Conservation (phyloP, 2,888 invertebrate species). For the Trissoscelio sp. region DNA sequence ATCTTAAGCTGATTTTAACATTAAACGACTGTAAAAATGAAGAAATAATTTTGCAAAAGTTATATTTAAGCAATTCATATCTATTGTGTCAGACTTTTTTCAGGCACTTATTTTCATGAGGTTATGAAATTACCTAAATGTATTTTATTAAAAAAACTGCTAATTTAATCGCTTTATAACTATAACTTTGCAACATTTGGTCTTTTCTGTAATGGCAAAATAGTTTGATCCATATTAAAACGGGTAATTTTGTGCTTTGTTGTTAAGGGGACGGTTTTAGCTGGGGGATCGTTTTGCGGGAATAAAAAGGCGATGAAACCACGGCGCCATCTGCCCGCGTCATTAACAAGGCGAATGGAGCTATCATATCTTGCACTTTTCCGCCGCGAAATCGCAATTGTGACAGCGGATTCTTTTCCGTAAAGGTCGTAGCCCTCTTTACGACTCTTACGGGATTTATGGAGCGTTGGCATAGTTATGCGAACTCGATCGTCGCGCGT, state of each 20-base stretch:
- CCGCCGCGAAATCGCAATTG: constrained; percentile 57
- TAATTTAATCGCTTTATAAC: too few relatives aligned
- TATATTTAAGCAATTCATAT: too few relatives aligned
- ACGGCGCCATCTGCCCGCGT: constrained; percentile 50
- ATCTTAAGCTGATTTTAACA: too few relatives aligned
- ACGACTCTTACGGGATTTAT: constrained; percentile 65
- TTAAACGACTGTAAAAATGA: too few relatives aligned
- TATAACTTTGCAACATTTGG: too few relatives aligned
- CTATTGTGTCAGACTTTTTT: too few relatives aligned
- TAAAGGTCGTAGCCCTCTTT: constrained; percentile 65
- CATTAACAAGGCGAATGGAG: constrained; percentile 51
- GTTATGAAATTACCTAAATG: too few relatives aligned
- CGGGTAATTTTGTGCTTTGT: constrained; percentile 4
- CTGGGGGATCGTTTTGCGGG: constrained; percentile 6
- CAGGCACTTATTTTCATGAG: too few relatives aligned
- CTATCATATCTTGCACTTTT: constrained; percentile 22
- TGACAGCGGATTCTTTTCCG: constrained; percentile 62
- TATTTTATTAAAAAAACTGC: too few relatives aligned
- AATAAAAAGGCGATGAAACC: constrained; percentile 46
- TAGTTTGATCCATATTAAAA: constrained; percentile 11
- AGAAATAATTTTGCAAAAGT: too few relatives aligned
- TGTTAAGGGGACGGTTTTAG: background rate
- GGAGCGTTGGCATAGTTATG: constrained; percentile 64
- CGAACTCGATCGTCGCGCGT: constrained; percentile 60
- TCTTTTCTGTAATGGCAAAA: background rate